Conservation (phyloP, 2,888 invertebrate genomes). For the Eumacrocentrus americanus region DNA sequence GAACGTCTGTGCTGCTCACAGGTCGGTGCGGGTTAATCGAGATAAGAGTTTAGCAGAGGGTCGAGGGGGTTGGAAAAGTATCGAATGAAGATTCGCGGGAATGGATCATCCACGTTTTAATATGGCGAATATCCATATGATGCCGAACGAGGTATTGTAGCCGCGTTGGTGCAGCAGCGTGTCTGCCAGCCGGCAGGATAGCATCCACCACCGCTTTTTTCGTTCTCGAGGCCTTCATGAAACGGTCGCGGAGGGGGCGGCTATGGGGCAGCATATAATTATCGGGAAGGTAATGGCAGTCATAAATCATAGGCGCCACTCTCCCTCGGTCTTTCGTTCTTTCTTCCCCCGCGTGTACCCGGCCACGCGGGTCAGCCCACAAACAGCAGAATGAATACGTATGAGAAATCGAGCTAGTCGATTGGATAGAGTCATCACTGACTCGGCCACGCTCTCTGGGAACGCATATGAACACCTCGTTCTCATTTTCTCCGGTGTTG, state of each 20-base stretch:
- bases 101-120: conserved; percentile 4
- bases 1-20: conserved; percentile 13
- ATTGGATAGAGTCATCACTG: conserved; percentile 60
- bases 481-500: conserved; percentile 32
- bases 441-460: conserved; percentile 27
- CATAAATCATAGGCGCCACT: conserved; percentile 62
- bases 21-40: conserved; percentile 27
- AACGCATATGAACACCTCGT: conserved; percentile 21
- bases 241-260: conserved; percentile 53
- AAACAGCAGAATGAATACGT: conserved; percentile 52
- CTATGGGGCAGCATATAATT: conserved; percentile 60
- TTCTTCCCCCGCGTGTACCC: conserved; percentile 30
- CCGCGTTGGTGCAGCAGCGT: conserved; percentile 11
- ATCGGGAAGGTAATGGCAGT: conserved; percentile 59
- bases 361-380: conserved; percentile 45
- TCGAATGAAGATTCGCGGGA: conserved; percentile 17
- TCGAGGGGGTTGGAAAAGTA: conserved; percentile 20
- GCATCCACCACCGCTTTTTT: conserved; percentile 48
- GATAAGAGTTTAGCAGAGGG: conserved; percentile 25
- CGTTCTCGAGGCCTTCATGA: conserved; percentile 35
- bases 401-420: conserved; percentile 56
- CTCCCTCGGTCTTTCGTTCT: conserved; percentile 40
- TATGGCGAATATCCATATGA: conserved; percentile 7
- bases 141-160: background rate
- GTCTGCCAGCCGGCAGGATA: conserved; percentile 50